These are phyloP conservation scores for Archilochus colubris DNA, from an alignment of 2,113 vertebrate species.

Conservation along the genomic window DNA sequence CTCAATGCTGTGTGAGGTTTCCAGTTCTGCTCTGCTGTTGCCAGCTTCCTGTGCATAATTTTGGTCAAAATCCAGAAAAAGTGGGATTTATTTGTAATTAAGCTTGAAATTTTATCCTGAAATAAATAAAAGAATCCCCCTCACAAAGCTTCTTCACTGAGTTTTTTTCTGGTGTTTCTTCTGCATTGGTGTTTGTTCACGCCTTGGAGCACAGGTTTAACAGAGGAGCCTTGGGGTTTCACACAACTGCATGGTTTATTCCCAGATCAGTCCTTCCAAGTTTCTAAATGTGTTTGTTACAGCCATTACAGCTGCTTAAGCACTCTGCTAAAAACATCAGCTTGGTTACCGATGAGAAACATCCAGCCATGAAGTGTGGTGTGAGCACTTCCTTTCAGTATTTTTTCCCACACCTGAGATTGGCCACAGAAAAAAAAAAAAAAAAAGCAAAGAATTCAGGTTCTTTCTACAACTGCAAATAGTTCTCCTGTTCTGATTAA, in stretches of 20 bases:
- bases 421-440: background rate
- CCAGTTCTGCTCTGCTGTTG: background rate
- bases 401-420: background rate
- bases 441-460: background rate
- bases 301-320: background rate
- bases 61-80: background rate
- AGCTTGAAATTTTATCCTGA: background rate
- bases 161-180: too few species aligned
- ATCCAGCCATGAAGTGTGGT: background rate
- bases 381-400: background rate
- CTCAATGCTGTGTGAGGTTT: background rate
- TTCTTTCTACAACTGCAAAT: background rate
- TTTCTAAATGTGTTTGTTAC: background rate
- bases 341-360: background rate
- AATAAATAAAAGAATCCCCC: background rate
- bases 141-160: background rate
- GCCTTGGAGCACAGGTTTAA: too few species aligned
- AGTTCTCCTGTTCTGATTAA: background rate
- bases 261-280: background rate
- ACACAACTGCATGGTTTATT: background rate
- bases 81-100: background rate
- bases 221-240: too few species aligned
- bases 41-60: background rate
- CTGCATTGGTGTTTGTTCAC: too few species aligned
- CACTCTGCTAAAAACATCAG: background rate